These are phyloP conservation scores for Thymelicus sylvestris DNA, from an alignment of 2,888 invertebrate species.

Conservation along the genomic window DNA sequence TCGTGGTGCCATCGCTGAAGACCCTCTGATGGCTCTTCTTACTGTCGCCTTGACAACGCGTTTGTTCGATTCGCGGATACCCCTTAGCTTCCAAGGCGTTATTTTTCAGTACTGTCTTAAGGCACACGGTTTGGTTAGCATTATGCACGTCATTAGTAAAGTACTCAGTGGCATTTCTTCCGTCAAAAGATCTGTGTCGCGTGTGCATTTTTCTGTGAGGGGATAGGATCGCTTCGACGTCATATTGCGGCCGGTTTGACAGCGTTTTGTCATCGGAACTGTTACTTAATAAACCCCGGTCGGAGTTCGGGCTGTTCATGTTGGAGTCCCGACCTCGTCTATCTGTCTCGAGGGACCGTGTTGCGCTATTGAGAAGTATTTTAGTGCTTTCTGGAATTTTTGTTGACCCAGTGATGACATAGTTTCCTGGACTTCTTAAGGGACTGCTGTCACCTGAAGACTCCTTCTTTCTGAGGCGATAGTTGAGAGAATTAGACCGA, in stretches of 20 bases:
- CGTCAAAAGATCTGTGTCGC: slow-evolving; percentile 82
- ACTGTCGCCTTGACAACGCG: slow-evolving; percentile 65
- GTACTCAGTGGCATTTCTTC: slow-evolving; percentile 66
- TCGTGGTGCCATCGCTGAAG: slow-evolving; percentile 61
- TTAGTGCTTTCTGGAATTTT: slow-evolving; percentile 68
- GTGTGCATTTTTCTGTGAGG: slow-evolving; percentile 81
- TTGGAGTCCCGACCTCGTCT: slow-evolving; percentile 62
- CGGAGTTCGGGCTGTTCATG: slow-evolving; percentile 77
- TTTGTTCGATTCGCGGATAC: slow-evolving; percentile 71
- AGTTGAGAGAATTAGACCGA: slow-evolving; percentile 79
- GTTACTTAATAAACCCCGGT: slow-evolving; percentile 65
- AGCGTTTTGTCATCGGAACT: slow-evolving; percentile 80
- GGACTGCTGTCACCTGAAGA: slow-evolving; percentile 73
- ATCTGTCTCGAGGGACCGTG: slow-evolving; percentile 74
- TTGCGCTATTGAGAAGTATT: slow-evolving; percentile 66
- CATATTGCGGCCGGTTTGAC: slow-evolving; percentile 69
- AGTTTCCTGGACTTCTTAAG: slow-evolving; percentile 74
- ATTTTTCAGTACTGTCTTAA: slow-evolving; percentile 75
- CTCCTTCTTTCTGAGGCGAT: slow-evolving; percentile 71
- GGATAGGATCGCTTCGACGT: slow-evolving; percentile 68
- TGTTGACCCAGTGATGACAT: slow-evolving; percentile 76
- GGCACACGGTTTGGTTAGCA: slow-evolving; percentile 65
- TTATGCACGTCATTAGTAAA: slow-evolving; percentile 71
- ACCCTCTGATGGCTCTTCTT: slow-evolving; percentile 63
- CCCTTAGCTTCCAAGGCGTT: slow-evolving; percentile 69